Percentiles rank a stretch among this genome's conserved stretches.
These are phyloP conservation scores for Coracias cyanogaster DNA, from an alignment of 2,797 vertebrate genomes.

Conservation along the genomic window DNA sequence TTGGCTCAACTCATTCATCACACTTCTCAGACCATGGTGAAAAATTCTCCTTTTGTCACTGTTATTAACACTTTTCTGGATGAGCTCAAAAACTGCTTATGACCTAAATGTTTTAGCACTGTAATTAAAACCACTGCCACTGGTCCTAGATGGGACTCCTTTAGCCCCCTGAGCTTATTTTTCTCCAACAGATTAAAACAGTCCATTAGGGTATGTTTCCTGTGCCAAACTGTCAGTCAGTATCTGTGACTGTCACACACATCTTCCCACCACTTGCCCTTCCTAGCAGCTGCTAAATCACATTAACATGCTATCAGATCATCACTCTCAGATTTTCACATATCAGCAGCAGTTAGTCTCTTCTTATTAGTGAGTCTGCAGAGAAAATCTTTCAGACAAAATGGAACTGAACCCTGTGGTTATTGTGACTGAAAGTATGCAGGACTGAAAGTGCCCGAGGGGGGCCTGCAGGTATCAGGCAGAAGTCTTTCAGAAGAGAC, in stretches of 20 bases:
- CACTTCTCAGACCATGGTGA: neutral
- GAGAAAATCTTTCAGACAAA: conserved; percentile 52
- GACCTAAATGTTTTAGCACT: neutral
- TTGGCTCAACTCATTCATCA: neutral
- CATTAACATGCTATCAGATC: conserved; percentile 51
- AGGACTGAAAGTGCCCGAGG: conserved; percentile 23
- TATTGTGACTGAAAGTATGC: conserved; percentile 24
- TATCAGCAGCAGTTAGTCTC: conserved; percentile 56
- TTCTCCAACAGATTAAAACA: conserved; percentile 19
- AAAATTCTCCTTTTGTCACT: neutral
- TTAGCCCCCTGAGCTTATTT: neutral
- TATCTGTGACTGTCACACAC: conserved; percentile 20
- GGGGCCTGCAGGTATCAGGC: neutral
- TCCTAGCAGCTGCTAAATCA: neutral
- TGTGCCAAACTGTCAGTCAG: neutral
- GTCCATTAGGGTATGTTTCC: conserved; percentile 4
- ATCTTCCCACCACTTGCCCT: neutral
- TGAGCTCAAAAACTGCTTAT: neutral
- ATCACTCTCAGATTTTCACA: conserved; percentile 22
- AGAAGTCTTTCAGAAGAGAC: conserved; percentile 7
- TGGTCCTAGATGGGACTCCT: neutral
- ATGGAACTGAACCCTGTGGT: conserved; percentile 6
- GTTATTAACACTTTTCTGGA: neutral
- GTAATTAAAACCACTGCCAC: conserved; percentile 19
- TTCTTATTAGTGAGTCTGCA: conserved; percentile 36